Conservation (phyloP, 2,888 invertebrate genomes). For the Bellardia bayeri region DNA sequence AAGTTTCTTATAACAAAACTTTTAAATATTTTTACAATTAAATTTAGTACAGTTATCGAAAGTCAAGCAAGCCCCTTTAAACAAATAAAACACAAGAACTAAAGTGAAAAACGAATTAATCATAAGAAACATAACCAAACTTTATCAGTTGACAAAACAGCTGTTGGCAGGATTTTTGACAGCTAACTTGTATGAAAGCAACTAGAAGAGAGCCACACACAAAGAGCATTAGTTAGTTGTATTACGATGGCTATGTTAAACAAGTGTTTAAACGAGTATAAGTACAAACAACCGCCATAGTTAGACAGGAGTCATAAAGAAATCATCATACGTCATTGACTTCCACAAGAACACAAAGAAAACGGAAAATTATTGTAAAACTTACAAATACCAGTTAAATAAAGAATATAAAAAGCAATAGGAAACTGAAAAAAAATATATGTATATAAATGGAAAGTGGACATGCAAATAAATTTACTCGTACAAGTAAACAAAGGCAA, state of each 20-base stretch:
- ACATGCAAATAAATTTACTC: constrained; percentile 41
- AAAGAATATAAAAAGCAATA: background rate
- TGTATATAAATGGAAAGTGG: constrained; percentile 41
- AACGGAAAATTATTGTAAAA: constrained; percentile 34
- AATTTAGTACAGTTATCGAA: background rate
- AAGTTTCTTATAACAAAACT: background rate
- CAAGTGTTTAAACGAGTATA: constrained; percentile 50
- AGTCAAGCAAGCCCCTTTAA: no score
- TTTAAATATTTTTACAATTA: background rate
- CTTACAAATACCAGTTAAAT: background rate
- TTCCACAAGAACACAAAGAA: constrained; percentile 36
- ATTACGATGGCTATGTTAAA: background rate
- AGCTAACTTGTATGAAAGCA: background rate
- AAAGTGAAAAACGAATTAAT: constrained; percentile 2
- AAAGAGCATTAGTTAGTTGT: constrained; percentile 24
- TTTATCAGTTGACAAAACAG: constrained; percentile 47
- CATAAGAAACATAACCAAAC: background rate
- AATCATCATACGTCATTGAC: constrained; percentile 63
- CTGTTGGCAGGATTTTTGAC: constrained; percentile 21
- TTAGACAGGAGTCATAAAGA: constrained; percentile 55
- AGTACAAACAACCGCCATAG: constrained; percentile 56
- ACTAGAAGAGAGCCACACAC: background rate
- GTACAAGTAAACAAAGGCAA: constrained; percentile 56
- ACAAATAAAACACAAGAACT: background rate
- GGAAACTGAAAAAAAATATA: constrained; percentile 27